Base-by-base conservation (phyloP, 1,140 invertebrate species). In the Acromyrmex heyeri region DNA sequence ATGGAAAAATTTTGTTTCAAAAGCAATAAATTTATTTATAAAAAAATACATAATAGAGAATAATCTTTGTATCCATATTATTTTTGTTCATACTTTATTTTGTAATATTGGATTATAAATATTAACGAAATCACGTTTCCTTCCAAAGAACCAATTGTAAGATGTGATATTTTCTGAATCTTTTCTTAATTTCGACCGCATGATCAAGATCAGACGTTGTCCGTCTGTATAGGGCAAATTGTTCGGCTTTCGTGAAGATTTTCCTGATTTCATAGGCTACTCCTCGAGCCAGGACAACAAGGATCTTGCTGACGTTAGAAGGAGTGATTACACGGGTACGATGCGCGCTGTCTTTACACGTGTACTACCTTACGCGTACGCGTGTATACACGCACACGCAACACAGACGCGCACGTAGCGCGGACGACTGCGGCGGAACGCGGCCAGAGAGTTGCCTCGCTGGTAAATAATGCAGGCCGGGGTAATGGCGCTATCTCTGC, bases 401-500 rank as follows among this genome's bases (percentile, higher is more conserved):
- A 30, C 64, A 27, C n/a, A 94, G 92, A 94, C 93, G 92, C 92
- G 93, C 92, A 92, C 93, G 91, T 91, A 93, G 93, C 92, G 92
- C 91, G 91, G 27, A 86, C 92, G 93, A 93, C 93, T 94, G 94
- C 93, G 93, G 92, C 94, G 93, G 90, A 93, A 94, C 91, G 92
- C 93, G 93, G 92, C 93, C 93, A 93, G 94, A 94, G 93, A 95
- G 93, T 95, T 93, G 93, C 93, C 94, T 93, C 92, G 92, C 86
- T 92, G 93, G 94, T 95, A 94, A 95, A 95, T 95, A 95, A 95
- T 95, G 94, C 94, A 95, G 90, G 91, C 92, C 94, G 93, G 94
- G 94, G 94, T 95, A 95, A 95, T 95, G 95, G 95, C 94, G 95
- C 94, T 95, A 95, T 95, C 95, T 95, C 94, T 95, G 95, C 95